Base-by-base conservation (phyloP, 2,797 vertebrate genomes). In the Nothura maculosa region DNA sequence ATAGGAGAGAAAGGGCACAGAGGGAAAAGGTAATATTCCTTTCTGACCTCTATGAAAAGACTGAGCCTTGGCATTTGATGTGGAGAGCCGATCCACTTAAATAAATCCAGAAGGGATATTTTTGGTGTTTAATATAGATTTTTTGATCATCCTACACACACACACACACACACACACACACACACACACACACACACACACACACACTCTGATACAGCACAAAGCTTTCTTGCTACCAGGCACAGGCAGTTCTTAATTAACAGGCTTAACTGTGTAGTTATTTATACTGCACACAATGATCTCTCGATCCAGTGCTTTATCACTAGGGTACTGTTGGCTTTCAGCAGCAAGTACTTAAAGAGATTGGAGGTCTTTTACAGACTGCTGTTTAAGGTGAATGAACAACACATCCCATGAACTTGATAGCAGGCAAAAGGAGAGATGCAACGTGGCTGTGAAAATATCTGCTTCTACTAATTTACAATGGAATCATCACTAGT, bases 211-310 rank as follows among this genome's bases (percentile, higher is more conserved):
- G 72, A 27, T 70, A 72, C 19, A 68, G 74, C 38, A 61, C 81
- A 54, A 85, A 55, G 67, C 63, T 85, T 70, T 32, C 75, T 43
- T n/a, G 52, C 89, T 72, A 58, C 38, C 16, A 58, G 72, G 73
- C 78, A 79, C 86, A 92, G 86, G 24, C 75, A 83, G 82, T 16
- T 57, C 85, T 87, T 94, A 95, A 97, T 96, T 63, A 94, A 96
- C 90, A 76, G 62, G 48, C 84, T 94, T 43, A 50, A 80, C 68
- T 12, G 24, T 12, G 80, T 34, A 69, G 78, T 81, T 91, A 87
- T 92, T 96, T 91, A 83, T 86, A 69, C 80, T 60, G 81, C 87
- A 64, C 75, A 81, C 88, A 76, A 17, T n/a, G 82, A 83, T 75
- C 73, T 77, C 73, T 45, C 42, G 79, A 83, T 54, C 87, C 54